A percentile compares a stretch with the other conserved stretches of the same genome.
Conservation (phyloP, 2,797 vertebrate species). For the Enteromius afrohamiltoni region DNA sequence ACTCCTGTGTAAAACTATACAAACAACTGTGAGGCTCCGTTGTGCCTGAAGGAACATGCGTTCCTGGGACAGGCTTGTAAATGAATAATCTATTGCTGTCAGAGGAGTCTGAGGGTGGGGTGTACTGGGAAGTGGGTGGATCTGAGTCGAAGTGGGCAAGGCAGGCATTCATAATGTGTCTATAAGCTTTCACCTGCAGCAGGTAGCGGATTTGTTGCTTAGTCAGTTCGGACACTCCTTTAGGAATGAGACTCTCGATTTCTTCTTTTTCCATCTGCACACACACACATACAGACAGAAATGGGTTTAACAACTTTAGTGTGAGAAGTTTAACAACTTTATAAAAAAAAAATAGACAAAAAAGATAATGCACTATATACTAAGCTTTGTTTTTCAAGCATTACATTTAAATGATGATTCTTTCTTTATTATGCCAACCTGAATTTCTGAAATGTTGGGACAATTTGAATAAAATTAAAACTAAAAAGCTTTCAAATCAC, state of each 20-base stretch:
- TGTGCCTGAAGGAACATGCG: conserved; percentile 19
- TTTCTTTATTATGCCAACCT: background rate
- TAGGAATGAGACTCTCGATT: conserved; percentile 90
- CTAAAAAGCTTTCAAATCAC: no score
- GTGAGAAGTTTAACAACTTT: background rate
- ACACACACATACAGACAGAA: background rate
- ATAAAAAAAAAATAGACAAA: background rate
- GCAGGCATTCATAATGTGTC: background rate
- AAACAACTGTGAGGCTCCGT: background rate
- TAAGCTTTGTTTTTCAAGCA: background rate
- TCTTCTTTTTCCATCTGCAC: conserved; percentile 76
- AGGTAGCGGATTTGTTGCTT: conserved; percentile 98
- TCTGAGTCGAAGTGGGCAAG: background rate
- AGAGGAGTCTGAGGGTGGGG: conserved; percentile 47
- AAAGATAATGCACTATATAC: background rate
- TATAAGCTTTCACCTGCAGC: conserved; percentile 82
- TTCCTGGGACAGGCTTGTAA: conserved; percentile 2
- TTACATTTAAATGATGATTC: background rate
- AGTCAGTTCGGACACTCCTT: conserved; percentile 91
- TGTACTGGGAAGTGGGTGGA: conserved; percentile 36
- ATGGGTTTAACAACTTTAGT: background rate
- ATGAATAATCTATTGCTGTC: conserved; percentile 17
- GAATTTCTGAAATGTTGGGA: background rate
- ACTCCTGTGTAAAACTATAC: background rate
- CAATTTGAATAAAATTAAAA: background rate